Evolutionary conservation across 2,888 invertebrate species (phyloP), one percentile per base, ranked within the genome.

Genomic region (Leucophenga maculata): DNA sequence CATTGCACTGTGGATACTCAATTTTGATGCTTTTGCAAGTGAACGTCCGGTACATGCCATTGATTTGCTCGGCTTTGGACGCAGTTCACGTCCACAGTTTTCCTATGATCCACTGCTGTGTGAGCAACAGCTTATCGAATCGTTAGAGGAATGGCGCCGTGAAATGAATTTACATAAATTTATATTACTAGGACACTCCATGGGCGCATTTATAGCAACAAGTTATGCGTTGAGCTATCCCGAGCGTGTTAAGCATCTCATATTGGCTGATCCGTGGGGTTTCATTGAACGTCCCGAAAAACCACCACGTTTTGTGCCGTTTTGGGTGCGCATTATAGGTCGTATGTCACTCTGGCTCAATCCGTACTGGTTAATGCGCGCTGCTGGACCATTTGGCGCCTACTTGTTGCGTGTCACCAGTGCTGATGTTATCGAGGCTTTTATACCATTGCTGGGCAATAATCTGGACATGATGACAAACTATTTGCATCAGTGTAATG

Each of bases 401-500:
- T 93, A 93, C 91, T 89, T 97, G 16, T 93, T 97, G 67, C 92
- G 93, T 85, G 93, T 93, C 86, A 91, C 94, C 0, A 89, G 97
- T 31, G 94, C 96, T 0, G 97, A 97, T 87, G 91, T 97, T 71
- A 91, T 93, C 1, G 90, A 92, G 80, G 96, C 97, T 85, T 97
- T 94, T 88, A 83, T 91, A 20, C 86, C 89, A 20, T 80, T 90
- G 39, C 86, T 94, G 31, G 89, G 90, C 1, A 91, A 93, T 57
- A 90, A 91, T 13, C 89, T 89, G 8, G 52, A 69, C 57, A 87
- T 93, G 11, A 93, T 97, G 79, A 92, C 95, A 1, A 94, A 95
- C 80, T 97, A 97, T 86, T 93, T 97, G 73, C 96, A 97, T 87
- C 97, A 97, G 87, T 97, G 97, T 86, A 98, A 97, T 89, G 93